phyloP scores from a whole-genome alignment of 2,888 invertebrate species.

The Megaustenia siamemsis region DNA sequence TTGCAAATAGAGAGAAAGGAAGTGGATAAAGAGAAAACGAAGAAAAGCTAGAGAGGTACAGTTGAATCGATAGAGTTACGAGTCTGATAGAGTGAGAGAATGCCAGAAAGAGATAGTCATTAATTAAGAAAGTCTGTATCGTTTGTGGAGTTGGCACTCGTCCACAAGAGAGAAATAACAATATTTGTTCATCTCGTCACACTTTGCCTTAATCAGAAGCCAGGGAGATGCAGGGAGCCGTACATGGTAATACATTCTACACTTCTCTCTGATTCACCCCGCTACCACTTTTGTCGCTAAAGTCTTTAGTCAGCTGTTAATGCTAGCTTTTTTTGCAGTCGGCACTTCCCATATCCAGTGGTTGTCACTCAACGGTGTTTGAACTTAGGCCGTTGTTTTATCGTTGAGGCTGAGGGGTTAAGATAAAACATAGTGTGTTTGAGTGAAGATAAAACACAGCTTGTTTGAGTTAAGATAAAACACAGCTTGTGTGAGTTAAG shows the following conservation, averaged over 20 bases:
- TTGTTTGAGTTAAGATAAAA: too few relatives aligned
- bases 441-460: too few relatives aligned
- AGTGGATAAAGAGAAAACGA: too few relatives aligned
- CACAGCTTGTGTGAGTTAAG: too few relatives aligned
- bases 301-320: neutral
- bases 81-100: too few relatives aligned
- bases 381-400: neutral
- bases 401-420: neutral
- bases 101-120: too few relatives aligned
- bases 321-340: neutral
- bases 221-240: constrained; percentile 45
- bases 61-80: too few relatives aligned
- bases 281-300: constrained; percentile 1
- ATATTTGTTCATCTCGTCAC: neutral
- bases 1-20: too few relatives aligned
- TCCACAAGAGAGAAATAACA: neutral
- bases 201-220: constrained; percentile 1
- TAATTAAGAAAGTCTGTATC: too few relatives aligned
- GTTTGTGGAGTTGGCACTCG: too few relatives aligned
- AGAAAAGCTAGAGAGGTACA: too few relatives aligned
- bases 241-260: constrained; percentile 35
- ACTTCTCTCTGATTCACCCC: neutral
- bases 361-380: neutral
- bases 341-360: neutral
- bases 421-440: too few relatives aligned